Evolutionary conservation across 2,113 vertebrate species (phyloP).

Genomic region (Dromaius novaehollandiae): DNA sequence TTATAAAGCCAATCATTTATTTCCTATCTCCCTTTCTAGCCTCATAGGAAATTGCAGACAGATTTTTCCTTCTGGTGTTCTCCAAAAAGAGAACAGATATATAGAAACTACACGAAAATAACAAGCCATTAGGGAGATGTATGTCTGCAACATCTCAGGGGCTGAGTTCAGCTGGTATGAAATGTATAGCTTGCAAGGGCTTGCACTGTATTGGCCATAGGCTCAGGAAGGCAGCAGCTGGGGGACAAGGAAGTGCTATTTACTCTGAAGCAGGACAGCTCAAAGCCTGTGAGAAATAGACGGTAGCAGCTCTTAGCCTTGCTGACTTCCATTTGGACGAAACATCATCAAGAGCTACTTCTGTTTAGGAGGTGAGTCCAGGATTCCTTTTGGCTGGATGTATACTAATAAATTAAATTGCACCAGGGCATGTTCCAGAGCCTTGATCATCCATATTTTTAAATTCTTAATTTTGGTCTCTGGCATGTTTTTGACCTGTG

Average conservation of each 20-base stretch:
- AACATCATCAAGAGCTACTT: not conserved
- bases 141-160: not conserved
- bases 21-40: not conserved
- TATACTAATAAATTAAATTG: not conserved
- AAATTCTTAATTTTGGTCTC: not conserved
- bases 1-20: not conserved
- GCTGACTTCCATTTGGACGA: not conserved
- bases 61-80: not conserved
- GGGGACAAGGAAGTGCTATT: not conserved
- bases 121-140: not conserved
- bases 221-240: not conserved
- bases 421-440: not conserved
- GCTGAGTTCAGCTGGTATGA: not conserved
- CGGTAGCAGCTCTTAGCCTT: not conserved
- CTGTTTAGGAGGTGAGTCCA: not conserved
- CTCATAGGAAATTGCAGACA: not conserved
- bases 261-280: not conserved
- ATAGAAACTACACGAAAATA: not conserved
- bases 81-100: not conserved
- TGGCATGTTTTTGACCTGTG: not conserved
- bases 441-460: not conserved
- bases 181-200: not conserved
- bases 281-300: not conserved
- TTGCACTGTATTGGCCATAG: not conserved
- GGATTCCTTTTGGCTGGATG: not conserved